These are phyloP conservation scores for Egretta garzetta DNA, from an alignment of 2,113 vertebrate genomes.

Conservation along the genomic window DNA sequence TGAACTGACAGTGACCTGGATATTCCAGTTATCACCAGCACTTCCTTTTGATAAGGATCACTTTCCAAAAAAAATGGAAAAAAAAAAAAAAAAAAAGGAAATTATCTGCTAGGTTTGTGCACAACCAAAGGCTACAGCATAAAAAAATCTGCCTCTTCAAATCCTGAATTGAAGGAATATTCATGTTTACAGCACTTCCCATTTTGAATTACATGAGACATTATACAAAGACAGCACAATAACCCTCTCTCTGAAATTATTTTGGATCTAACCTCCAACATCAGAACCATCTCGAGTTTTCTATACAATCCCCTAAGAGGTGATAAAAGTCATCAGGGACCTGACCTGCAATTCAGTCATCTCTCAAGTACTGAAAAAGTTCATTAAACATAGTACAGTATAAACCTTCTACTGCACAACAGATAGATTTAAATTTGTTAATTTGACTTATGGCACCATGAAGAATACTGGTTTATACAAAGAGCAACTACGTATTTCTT, in stretches of 20 bases:
- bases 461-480: neutral
- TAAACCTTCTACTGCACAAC: neutral
- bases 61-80: neutral
- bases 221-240: neutral
- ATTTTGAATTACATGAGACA: neutral
- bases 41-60: neutral
- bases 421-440: neutral
- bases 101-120: neutral
- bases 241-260: neutral
- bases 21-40: neutral
- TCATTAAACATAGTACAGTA: neutral
- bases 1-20: constrained; percentile 8
- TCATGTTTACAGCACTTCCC: neutral
- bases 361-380: neutral
- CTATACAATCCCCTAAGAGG: neutral
- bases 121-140: neutral
- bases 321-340: neutral
- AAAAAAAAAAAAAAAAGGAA: neutral
- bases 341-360: neutral
- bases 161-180: neutral
- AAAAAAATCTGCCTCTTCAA: neutral
- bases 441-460: neutral
- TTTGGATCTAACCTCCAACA: neutral
- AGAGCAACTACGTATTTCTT: neutral
- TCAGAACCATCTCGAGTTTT: neutral